Evolutionary conservation across 2,888 invertebrate species (phyloP).

Genomic region (Trissolcus brochymenae): DNA sequence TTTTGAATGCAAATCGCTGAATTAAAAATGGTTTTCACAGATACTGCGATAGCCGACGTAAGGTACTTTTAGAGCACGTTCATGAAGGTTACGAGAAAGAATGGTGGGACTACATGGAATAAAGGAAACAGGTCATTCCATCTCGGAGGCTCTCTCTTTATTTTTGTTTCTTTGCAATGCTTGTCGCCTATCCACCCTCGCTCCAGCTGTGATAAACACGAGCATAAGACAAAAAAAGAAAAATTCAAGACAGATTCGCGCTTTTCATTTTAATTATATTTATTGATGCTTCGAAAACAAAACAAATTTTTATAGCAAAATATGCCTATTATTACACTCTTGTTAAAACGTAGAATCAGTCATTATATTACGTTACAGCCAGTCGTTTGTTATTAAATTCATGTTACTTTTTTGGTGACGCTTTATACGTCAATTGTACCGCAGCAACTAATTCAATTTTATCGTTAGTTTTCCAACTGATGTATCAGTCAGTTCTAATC

Average conservation of each 20-base stretch:
- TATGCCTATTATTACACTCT: background rate
- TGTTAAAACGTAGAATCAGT: background rate
- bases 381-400: background rate
- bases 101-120: slow-evolving; percentile 97
- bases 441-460: too few relatives aligned
- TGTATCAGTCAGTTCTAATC: background rate
- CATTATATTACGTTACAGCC: background rate
- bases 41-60: slow-evolving; percentile 98
- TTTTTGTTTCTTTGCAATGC: slow-evolving; percentile 19
- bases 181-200: slow-evolving; percentile 64
- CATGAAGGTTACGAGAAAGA: slow-evolving; percentile 99
- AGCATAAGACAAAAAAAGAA: slow-evolving; percentile 62
- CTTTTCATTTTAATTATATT: slow-evolving; percentile 6
- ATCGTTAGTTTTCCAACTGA: too few relatives aligned
- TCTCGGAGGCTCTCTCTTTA: slow-evolving; percentile 12
- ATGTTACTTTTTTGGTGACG: too few relatives aligned
- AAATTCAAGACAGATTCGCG: slow-evolving; percentile 34
- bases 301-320: slow-evolving; percentile 6
- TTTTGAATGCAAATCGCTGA: too few relatives aligned
- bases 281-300: slow-evolving; percentile 5
- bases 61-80: slow-evolving; percentile 96
- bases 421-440: too few relatives aligned
- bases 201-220: slow-evolving; percentile 74
- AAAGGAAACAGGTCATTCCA: slow-evolving; percentile 68
- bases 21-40: slow-evolving; percentile 77